Conservation (phyloP, 2,113 vertebrate species). For the Carassius gibelio region DNA sequence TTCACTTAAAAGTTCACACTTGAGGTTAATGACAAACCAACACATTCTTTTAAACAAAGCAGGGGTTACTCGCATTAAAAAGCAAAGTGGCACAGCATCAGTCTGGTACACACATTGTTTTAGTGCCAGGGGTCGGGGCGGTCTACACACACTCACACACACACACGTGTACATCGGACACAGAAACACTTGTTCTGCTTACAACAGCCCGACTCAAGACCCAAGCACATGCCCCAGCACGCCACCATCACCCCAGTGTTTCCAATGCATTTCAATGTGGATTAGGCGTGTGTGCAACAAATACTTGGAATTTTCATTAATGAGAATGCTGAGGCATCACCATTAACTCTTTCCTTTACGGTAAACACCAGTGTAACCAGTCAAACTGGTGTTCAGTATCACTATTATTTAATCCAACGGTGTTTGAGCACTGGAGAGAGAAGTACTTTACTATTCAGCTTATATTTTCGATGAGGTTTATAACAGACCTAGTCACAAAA, state of each 20-base stretch:
- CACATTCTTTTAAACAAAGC: neutral
- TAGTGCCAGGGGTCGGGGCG: slow-evolving; percentile 8
- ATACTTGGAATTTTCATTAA: neutral
- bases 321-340: neutral
- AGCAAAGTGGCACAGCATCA: neutral
- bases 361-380: neutral
- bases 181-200: slow-evolving; percentile 5
- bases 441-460: neutral
- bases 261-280: neutral
- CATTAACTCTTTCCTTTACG: neutral
- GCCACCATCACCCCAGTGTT: slow-evolving; percentile 15
- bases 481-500: neutral
- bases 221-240: slow-evolving; percentile 18
- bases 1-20: neutral
- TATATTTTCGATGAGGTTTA: neutral
- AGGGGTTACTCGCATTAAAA: neutral
- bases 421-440: neutral
- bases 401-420: neutral
- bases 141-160: neutral
- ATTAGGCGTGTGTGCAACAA: neutral
- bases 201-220: slow-evolving; percentile 24
- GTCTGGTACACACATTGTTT: slow-evolving; percentile 1
- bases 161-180: neutral
- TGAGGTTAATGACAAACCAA: neutral
- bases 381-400: neutral